Base-by-base conservation (phyloP, 2,113 vertebrate genomes). In the Oophaga pumilio region DNA sequence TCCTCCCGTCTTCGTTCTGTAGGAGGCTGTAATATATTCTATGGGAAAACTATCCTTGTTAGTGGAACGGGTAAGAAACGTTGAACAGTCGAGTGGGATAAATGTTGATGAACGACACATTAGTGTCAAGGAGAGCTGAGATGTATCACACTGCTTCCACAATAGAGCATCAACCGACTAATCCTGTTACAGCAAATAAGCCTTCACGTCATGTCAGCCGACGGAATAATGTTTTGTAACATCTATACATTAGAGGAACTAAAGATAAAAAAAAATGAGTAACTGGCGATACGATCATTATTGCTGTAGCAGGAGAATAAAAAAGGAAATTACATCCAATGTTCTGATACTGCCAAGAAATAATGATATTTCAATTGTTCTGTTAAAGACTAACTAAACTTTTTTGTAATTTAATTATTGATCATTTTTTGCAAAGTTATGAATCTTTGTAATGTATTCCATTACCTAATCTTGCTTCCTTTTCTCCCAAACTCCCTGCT, bases 161-260 rank as follows among this genome's bases (percentile, higher is more conserved):
- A 74, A 50, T 74, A 74, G 33, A 74, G 17, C 43, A 50, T 74
- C 71, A 74, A 74, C 33, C 18, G 28, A 73, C 69, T 74, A 74
- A 74, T 74, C 43, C 71, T 50, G 33, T 74, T 49, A 74, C 71
- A 10, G 71, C 43, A 74, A 74, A 74, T 74, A 74, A 74, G 71
- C 2, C 43, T 74, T 74, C 71, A 74, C 71, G 49, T 74, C 22
- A 49, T 74, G 71, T 74, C 71, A 74, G 18, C 26, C 33, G 28
- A 49, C 10, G 28, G 26, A 73, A 73, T 73, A 43, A 73, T 74
- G 33, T 74, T 50, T 43, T 20, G 18, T 20, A 74, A 74, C 33
- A 73, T 73, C 69, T 43, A 73, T 14, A 17, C 26, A 73, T 73
- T 73, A 73, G 69, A 73, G 28, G 33, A 73, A 43, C 33, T 2